These are phyloP conservation scores for Lithophane socia DNA, from an alignment of 2,888 invertebrate genomes.

Conservation along the genomic window DNA sequence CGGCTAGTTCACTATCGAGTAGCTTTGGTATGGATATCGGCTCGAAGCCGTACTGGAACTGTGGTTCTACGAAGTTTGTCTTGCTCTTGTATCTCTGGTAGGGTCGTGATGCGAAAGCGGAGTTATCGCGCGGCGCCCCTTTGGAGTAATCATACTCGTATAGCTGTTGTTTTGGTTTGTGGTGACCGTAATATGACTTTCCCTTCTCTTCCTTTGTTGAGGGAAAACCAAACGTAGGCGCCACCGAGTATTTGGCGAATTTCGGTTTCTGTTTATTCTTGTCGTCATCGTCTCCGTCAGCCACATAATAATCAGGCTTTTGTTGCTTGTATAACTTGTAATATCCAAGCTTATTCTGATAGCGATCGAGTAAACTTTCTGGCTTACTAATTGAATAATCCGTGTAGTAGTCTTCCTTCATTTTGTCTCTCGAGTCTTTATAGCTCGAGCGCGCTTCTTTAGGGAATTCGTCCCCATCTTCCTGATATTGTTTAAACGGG, in stretches of 20 bases:
- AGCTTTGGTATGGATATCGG: slow-evolving; percentile 82
- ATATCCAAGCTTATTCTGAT: slow-evolving; percentile 82
- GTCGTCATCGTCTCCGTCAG: slow-evolving; percentile 67
- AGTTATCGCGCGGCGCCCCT: slow-evolving; percentile 77
- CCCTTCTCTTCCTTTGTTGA: slow-evolving; percentile 73
- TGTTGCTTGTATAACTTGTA: slow-evolving; percentile 82
- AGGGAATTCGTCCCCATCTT: slow-evolving; percentile 81
- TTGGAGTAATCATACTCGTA: slow-evolving; percentile 81
- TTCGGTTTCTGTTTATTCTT: slow-evolving; percentile 75
- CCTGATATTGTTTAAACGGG: slow-evolving; percentile 83
- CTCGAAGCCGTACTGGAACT: slow-evolving; percentile 88
- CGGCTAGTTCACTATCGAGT: slow-evolving; percentile 84
- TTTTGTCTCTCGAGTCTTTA: slow-evolving; percentile 82
- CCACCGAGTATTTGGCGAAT: slow-evolving; percentile 76
- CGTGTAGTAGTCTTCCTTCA: slow-evolving; percentile 81
- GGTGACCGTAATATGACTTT: slow-evolving; percentile 77
- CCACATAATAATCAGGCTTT: slow-evolving; percentile 78
- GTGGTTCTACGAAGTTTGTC: slow-evolving; percentile 86
- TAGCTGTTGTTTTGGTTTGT: slow-evolving; percentile 76
- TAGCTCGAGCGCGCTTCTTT: slow-evolving; percentile 79
- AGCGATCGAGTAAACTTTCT: slow-evolving; percentile 78
- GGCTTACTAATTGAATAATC: slow-evolving; percentile 84
- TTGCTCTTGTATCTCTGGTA: slow-evolving; percentile 76
- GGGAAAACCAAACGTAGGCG: slow-evolving; percentile 73
- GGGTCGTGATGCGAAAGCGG: slow-evolving; percentile 80